phyloP scores from a whole-genome alignment of 1,140 invertebrate species.

The Pteromalus puparum region DNA sequence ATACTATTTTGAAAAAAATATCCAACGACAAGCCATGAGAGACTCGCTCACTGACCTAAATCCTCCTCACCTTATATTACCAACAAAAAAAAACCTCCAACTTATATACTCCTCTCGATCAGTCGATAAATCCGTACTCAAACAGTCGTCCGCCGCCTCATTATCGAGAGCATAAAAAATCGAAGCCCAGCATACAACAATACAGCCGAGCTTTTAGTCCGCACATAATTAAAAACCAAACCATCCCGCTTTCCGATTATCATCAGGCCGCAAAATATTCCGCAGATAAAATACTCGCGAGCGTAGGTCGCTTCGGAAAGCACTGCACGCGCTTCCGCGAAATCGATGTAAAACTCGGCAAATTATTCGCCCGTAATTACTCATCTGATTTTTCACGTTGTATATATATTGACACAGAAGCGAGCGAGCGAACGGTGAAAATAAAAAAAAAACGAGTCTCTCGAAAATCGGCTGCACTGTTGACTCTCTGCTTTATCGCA shows the following conservation, averaged over 20 bases:
- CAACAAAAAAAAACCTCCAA: too few species aligned
- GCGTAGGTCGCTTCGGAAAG: not conserved
- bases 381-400: not conserved
- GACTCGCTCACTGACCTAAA: too few species aligned
- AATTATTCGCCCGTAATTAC: slow-evolving; percentile 1
- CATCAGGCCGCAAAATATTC: not conserved
- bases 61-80: too few species aligned
- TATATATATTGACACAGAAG: not conserved
- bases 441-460: not conserved
- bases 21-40: too few species aligned
- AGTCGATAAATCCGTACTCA: too few species aligned
- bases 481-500: slow-evolving; percentile 8
- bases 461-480: not conserved
- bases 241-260: not conserved
- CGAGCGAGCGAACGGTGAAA: too few species aligned
- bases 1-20: too few species aligned
- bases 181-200: not conserved
- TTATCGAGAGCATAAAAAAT: not conserved
- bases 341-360: not conserved
- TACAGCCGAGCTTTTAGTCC: not conserved
- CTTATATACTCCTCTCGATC: too few species aligned
- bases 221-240: too few species aligned
- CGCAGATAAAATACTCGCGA: not conserved
- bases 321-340: too few species aligned
- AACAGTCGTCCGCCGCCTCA: not conserved